Conservation (phyloP, 2,888 invertebrate genomes). For the Pelosia muscerda region DNA sequence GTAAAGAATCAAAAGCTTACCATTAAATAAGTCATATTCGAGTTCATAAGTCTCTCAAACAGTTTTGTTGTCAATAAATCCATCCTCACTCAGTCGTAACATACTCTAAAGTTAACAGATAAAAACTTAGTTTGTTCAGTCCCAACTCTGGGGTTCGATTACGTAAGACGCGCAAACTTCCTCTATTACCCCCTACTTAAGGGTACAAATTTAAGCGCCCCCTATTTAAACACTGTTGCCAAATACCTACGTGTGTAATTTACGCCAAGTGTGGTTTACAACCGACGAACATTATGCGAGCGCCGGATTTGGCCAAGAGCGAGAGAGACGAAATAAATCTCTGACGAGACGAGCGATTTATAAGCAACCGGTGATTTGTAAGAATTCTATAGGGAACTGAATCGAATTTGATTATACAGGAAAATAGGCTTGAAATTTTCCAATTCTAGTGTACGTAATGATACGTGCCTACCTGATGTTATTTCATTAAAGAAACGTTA, state of each 20-base stretch:
- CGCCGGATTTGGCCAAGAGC: conserved; percentile 52
- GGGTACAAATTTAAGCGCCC: conserved; percentile 71
- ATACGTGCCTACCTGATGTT: conserved; percentile 25
- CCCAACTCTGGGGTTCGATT: conserved; percentile 69
- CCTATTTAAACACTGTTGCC: conserved; percentile 75
- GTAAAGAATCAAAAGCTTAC: conserved; percentile 3
- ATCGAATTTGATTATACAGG: conserved; percentile 68
- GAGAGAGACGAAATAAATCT: conserved; percentile 73
- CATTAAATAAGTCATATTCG: conserved; percentile 42
- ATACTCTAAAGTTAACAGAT: conserved; percentile 73
- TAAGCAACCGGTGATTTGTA: conserved; percentile 80
- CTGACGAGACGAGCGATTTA: conserved; percentile 75
- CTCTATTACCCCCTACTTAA: conserved; percentile 73
- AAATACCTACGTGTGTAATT: conserved; percentile 77
- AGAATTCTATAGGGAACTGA: conserved; percentile 70
- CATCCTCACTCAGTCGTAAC: conserved; percentile 65
- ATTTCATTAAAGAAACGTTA: conserved; percentile 9
- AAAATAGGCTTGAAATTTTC: conserved; percentile 69
- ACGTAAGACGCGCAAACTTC: conserved; percentile 74
- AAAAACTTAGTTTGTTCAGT: conserved; percentile 75
- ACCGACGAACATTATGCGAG: conserved; percentile 56
- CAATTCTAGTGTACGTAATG: conserved; percentile 58
- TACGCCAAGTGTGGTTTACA: conserved; percentile 74
- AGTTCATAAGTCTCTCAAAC: conserved; percentile 42
- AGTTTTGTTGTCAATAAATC: conserved; percentile 71